Conservation (phyloP, 1,140 invertebrate species). For the Hormaphis cornu region DNA sequence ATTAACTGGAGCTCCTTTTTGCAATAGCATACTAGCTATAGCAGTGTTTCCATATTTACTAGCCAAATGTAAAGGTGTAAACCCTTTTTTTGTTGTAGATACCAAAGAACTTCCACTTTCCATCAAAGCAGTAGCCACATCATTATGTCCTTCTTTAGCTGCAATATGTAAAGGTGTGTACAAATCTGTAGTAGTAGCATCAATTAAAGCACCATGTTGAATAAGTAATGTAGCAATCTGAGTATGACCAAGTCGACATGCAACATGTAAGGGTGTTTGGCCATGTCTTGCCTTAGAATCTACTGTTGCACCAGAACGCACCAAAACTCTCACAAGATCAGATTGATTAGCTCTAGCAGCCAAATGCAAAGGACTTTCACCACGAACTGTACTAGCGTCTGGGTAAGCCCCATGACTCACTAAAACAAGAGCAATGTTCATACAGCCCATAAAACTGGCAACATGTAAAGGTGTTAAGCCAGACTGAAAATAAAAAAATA, state of each 20-base stretch:
- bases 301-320: constrained; percentile 91
- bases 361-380: constrained; percentile 93
- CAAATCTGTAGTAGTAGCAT: constrained; percentile 81
- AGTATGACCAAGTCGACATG: constrained; percentile 79
- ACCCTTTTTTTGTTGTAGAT: constrained; percentile 90
- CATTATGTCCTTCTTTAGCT: constrained; percentile 90
- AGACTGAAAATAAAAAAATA: constrained; percentile 49
- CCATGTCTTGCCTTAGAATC: constrained; percentile 77
- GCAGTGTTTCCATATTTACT: constrained; percentile 94
- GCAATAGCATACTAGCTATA: constrained; percentile 78
- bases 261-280: constrained; percentile 89
- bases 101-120: constrained; percentile 88
- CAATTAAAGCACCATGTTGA: constrained; percentile 79
- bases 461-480: constrained; percentile 96
- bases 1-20: constrained; percentile 81
- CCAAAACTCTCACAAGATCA: constrained; percentile 75
- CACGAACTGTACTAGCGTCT: constrained; percentile 90
- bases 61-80: constrained; percentile 93
- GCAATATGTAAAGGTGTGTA: constrained; percentile 97
- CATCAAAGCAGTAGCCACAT: constrained; percentile 75
- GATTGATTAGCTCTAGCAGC: constrained; percentile 91
- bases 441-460: constrained; percentile 97
- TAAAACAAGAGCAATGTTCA: constrained; percentile 96
- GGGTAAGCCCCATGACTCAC: constrained; percentile 89
- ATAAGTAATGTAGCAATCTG: constrained; percentile 85